A percentile compares a stretch with the other conserved stretches of the same genome.
Evolutionary conservation across 2,797 vertebrate genomes (phyloP).

Genomic region (Coendou prehensilis): DNA sequence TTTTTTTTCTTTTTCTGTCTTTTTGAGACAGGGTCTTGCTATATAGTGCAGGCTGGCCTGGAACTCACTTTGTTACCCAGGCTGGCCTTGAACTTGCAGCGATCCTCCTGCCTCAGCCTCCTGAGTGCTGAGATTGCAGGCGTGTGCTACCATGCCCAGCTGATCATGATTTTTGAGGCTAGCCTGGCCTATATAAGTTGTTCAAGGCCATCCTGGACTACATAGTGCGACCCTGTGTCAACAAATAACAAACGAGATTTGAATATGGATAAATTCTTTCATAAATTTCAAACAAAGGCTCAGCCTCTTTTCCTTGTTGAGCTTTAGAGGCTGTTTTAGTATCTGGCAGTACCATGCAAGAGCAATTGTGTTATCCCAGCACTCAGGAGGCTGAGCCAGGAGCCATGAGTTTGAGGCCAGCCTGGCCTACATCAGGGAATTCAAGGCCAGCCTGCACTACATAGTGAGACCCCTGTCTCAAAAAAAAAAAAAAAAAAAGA

Average conservation of each 20-base stretch:
- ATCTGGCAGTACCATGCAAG: background rate
- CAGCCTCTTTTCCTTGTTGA: background rate
- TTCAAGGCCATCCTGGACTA: background rate
- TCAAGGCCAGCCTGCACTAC: too few relatives aligned
- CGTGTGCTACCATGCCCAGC: too few relatives aligned
- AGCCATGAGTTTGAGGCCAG: background rate
- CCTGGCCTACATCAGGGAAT: too few relatives aligned
- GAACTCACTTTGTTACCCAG: too few relatives aligned
- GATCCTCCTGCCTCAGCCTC: too few relatives aligned
- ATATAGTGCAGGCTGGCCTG: too few relatives aligned
- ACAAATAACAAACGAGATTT: background rate
- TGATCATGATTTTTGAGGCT: background rate
- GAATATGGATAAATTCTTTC: background rate
- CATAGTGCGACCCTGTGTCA: background rate
- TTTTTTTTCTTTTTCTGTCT: background rate
- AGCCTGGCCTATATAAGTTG: background rate
- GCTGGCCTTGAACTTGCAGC: too few relatives aligned
- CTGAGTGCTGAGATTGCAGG: too few relatives aligned
- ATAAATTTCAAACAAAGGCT: constrained; percentile 51
- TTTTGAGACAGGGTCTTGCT: too few relatives aligned
- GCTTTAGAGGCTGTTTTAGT: background rate
- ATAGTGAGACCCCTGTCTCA: too few relatives aligned
- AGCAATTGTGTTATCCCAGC: background rate
- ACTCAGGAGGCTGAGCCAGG: background rate
- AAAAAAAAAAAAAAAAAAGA: too few relatives aligned